Base-by-base conservation (phyloP, 1,140 invertebrate species). In the Babylonia areolata region DNA sequence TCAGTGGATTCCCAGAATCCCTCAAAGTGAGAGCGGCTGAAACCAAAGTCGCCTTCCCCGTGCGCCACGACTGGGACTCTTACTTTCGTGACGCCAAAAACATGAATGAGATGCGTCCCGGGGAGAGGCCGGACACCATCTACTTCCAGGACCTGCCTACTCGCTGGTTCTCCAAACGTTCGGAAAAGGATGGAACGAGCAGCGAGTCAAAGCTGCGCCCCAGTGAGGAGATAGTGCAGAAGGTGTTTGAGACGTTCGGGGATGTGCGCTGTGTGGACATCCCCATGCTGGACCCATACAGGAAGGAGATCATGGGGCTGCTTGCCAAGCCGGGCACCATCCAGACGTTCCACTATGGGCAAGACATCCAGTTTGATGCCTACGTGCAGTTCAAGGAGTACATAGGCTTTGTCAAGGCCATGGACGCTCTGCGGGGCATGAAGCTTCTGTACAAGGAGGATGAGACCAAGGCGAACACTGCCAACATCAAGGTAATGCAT, bases 101-200 rank as follows among this genome's bases (percentile, higher is more conserved):
- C 90, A 99, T 99, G 97, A 97, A 99, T 93, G 98, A 99, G 95
- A 97, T 99, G 96, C 99, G 98, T 93, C 96, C 98, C 15, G 98
- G 98, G 2, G 97, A 99, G 93, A 95, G 98, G 86, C 98, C 98
- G 0, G 98, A 99, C 90, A 99, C 98, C 0, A 95, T 99, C 84
- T 96, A 99, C 91, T 95, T 99, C 20, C 92, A 94, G 89, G 94
- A 95, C 85, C 89, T 96, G 9, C 95, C 95, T 2, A 94, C 93
- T 35, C 90, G 93, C 33, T 95, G 95, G 95, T 95, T 95, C 93
- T 86, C 91, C 39, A 79, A 91, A 28, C 90, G 92, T 81, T 86
- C 84, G 1, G 73, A 84, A 15, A 89, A 84, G 33, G 88, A 88
- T 17, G 84, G 94, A 40, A 86, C 46, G 28, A 87, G 88, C 6